A percentile compares a stretch with the other conserved stretches of the same genome.
These are phyloP conservation scores for Perca flavescens DNA, from an alignment of 2,113 vertebrate genomes.

Conservation along the genomic window DNA sequence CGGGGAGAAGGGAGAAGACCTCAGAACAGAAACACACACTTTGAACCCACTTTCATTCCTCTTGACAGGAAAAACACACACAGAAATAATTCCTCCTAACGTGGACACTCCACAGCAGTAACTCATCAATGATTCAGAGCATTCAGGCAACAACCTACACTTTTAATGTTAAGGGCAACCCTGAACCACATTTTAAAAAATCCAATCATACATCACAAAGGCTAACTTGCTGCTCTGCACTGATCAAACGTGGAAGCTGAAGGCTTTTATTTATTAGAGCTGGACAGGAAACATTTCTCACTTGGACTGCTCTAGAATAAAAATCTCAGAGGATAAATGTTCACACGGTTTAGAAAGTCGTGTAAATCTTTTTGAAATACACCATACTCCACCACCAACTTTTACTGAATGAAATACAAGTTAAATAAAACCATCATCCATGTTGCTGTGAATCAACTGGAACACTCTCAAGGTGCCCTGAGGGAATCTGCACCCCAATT, in stretches of 20 bases:
- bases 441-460: neutral
- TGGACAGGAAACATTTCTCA: neutral
- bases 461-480: neutral
- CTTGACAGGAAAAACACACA: neutral
- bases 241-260: neutral
- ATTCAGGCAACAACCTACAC: neutral
- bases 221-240: neutral
- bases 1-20: neutral
- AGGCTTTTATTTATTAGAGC: neutral
- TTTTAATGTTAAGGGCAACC: neutral
- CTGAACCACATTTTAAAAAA: neutral
- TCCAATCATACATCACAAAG: constrained; percentile 17
- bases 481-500: neutral
- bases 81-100: neutral
- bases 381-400: neutral
- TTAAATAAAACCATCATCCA: neutral
- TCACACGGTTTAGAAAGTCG: too few species aligned
- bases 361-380: neutral
- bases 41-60: neutral
- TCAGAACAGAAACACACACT: neutral
- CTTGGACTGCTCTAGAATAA: neutral
- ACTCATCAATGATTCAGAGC: constrained; percentile 25
- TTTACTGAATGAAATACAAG: neutral
- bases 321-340: neutral
- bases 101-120: neutral